Evolutionary conservation across 2,888 invertebrate genomes (phyloP).

Genomic region (Plagodis pulveraria): DNA sequence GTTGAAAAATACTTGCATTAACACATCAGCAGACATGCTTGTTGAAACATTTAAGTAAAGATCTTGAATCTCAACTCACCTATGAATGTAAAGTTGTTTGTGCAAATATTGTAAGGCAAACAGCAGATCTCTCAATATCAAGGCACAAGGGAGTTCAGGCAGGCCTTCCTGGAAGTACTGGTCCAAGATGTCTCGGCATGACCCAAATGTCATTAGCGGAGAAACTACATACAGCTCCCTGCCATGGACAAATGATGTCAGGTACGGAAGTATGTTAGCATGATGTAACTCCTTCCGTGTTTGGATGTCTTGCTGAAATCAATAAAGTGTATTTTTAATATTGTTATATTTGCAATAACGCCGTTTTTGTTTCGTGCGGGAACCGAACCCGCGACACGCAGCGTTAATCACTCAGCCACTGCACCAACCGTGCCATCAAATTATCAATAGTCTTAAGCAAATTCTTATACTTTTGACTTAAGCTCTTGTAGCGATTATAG

Average conservation of each 20-base stretch:
- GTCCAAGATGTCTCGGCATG: conserved; percentile 91
- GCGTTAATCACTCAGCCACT: no score
- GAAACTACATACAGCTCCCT: conserved; percentile 91
- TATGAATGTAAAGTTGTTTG: conserved; percentile 92
- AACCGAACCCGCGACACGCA: no score
- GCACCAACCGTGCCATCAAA: no score
- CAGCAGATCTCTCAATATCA: conserved; percentile 91
- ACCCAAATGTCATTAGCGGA: conserved; percentile 94
- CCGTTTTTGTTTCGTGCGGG: no score
- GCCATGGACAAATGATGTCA: conserved; percentile 91
- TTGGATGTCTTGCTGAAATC: conserved; percentile 90
- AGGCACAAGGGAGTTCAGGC: conserved; percentile 92
- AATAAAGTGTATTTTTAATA: conserved; percentile 2
- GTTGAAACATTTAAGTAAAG: no score
- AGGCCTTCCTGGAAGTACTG: conserved; percentile 91
- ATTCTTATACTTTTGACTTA: no score
- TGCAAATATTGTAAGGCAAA: conserved; percentile 94
- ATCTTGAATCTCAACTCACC: conserved; percentile 72
- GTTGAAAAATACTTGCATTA: neutral
- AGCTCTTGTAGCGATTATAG: no score
- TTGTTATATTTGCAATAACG: no score
- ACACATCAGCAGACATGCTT: neutral
- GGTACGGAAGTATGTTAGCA: conserved; percentile 90
- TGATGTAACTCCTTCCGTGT: conserved; percentile 92
- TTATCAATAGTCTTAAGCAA: no score